Evolutionary conservation across 2,888 invertebrate species (phyloP).

Genomic region (Drosophila picticornis): DNA sequence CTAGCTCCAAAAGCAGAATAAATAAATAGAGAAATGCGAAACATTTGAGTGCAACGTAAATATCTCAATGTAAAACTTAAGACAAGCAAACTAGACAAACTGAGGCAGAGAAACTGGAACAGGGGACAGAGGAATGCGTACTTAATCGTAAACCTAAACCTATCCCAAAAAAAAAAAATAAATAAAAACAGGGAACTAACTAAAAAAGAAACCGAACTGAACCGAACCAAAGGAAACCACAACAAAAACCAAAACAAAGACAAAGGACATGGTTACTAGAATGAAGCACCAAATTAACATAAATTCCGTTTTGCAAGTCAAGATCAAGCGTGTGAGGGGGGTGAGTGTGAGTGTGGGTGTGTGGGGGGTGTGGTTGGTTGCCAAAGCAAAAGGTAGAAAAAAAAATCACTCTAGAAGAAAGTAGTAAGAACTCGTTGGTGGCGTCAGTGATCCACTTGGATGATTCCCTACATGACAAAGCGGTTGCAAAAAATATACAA

Average conservation of each 20-base stretch:
- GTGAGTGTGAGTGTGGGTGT: background rate
- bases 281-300: constrained; percentile 76
- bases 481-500: background rate
- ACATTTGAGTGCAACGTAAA: constrained; percentile 40
- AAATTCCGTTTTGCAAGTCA: constrained; percentile 65
- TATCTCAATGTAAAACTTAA: constrained; percentile 38
- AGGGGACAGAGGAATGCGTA: constrained; percentile 2
- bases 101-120: too few species aligned
- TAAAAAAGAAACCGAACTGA: background rate
- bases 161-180: constrained; percentile 18
- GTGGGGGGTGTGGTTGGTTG: background rate
- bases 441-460: background rate
- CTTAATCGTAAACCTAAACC: constrained; percentile 23
- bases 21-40: constrained; percentile 29
- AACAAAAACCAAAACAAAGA: constrained; percentile 60
- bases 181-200: constrained; percentile 1
- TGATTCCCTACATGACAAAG: background rate
- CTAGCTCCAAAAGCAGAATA: background rate
- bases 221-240: constrained; percentile 9
- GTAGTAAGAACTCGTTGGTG: background rate
- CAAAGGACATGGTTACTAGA: constrained; percentile 51
- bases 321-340: constrained; percentile 29
- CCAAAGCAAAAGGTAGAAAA: constrained; percentile 36
- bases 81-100: constrained; percentile 3
- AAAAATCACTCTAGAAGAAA: constrained; percentile 11